Evolutionary conservation across 2,888 invertebrate species (phyloP).

Genomic region (Dryadula phaetusa): DNA sequence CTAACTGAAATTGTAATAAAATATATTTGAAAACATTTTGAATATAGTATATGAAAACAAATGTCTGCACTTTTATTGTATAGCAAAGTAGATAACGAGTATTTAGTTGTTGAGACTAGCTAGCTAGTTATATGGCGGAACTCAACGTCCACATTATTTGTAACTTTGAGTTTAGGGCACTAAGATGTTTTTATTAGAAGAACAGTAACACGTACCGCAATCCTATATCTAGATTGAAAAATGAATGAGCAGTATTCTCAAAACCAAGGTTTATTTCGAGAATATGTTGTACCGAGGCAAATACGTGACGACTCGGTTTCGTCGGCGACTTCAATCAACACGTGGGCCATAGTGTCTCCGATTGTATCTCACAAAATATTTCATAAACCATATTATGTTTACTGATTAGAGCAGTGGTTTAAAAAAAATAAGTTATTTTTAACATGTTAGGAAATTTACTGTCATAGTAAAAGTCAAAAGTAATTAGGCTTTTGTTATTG

Average conservation of each 20-base stretch:
- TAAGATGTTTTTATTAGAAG: conserved; percentile 30
- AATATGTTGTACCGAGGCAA: conserved; percentile 56
- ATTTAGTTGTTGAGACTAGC: no score
- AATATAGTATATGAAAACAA: no score
- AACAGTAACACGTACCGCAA: conserved; percentile 69
- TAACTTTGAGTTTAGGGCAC: not conserved
- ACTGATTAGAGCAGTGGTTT: conserved; percentile 9
- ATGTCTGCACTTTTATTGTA: no score
- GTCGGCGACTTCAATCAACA: conserved; percentile 65
- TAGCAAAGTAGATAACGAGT: no score
- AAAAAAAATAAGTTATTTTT: not conserved
- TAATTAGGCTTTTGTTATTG: not conserved
- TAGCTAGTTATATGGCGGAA: no score
- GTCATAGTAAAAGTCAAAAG: not conserved
- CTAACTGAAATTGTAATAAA: no score
- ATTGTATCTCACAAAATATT: conserved; percentile 34
- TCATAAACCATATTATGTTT: conserved; percentile 19
- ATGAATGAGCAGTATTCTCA: conserved; percentile 63
- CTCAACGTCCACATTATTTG: no score
- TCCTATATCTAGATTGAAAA: conserved; percentile 73
- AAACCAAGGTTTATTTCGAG: conserved; percentile 70
- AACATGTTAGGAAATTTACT: not conserved
- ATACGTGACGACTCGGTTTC: conserved; percentile 63
- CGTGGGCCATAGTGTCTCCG: conserved; percentile 38
- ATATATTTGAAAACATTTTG: no score